These are phyloP conservation scores for Bombylius major DNA, from an alignment of 2,888 invertebrate genomes.

Conservation along the genomic window DNA sequence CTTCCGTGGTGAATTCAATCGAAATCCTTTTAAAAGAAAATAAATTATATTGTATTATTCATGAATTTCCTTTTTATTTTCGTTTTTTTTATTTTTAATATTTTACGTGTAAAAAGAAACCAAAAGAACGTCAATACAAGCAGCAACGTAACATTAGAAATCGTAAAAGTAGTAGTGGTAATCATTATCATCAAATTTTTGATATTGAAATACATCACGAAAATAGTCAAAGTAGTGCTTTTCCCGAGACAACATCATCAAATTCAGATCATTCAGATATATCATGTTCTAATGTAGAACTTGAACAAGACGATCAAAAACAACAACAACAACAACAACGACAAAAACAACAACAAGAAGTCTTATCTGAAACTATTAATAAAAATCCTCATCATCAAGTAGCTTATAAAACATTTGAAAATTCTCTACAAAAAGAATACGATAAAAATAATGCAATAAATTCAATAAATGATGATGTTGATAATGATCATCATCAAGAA, in stretches of 20 bases:
- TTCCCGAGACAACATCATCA: conserved; percentile 34
- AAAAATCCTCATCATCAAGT: conserved; percentile 23
- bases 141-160: conserved; percentile 3
- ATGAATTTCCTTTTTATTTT: too few relatives aligned
- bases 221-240: conserved; percentile 31
- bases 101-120: too few relatives aligned
- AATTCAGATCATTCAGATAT: conserved; percentile 34
- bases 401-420: too few relatives aligned
- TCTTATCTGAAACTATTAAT: too few relatives aligned
- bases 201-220: conserved; percentile 17
- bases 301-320: conserved; percentile 26
- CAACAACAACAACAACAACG: conserved; percentile 17
- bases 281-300: conserved; percentile 23
- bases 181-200: background rate
- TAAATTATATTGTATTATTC: too few relatives aligned
- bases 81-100: too few relatives aligned
- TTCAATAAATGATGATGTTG: background rate
- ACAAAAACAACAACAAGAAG: conserved; percentile 17
- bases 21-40: too few relatives aligned
- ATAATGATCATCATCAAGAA: background rate
- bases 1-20: too few relatives aligned
- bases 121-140: background rate
- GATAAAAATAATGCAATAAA: background rate
- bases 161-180: conserved; percentile 6
- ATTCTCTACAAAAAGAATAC: background rate